phyloP scores from a whole-genome alignment of 2,113 vertebrate species.

The Microcebus jonahi region DNA sequence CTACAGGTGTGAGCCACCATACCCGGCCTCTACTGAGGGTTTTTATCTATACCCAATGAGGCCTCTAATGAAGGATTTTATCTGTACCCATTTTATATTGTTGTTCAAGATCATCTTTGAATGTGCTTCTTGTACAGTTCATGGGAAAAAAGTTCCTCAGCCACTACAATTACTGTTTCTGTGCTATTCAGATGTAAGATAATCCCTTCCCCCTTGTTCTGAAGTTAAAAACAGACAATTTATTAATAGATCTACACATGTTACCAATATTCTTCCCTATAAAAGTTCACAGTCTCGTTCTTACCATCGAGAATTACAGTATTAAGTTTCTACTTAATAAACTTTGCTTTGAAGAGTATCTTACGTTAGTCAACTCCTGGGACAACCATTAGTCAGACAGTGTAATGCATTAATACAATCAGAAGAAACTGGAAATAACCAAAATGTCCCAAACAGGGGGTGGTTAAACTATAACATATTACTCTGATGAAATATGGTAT shows the following conservation, averaged over 20 bases:
- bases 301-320: background rate
- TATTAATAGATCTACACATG: background rate
- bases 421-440: background rate
- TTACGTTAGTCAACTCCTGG: background rate
- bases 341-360: conserved; percentile 30
- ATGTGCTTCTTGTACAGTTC: background rate
- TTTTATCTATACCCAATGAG: background rate
- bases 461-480: background rate
- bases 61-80: background rate
- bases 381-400: background rate
- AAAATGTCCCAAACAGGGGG: background rate
- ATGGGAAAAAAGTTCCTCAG: background rate
- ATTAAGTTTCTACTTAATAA: background rate
- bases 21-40: background rate
- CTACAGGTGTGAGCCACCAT: background rate
- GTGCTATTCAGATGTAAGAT: background rate
- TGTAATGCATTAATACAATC: background rate
- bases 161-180: background rate
- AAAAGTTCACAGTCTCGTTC: conserved; percentile 7
- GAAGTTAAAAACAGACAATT: background rate
- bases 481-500: background rate
- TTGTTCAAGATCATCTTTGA: background rate
- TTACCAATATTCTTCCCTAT: conserved; percentile 23
- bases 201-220: background rate
- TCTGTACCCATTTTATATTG: background rate